Percentiles rank a stretch among this genome's conserved stretches.
Conservation (phyloP, 2,113 vertebrate species). For the Plecturocebus donacophilus region DNA sequence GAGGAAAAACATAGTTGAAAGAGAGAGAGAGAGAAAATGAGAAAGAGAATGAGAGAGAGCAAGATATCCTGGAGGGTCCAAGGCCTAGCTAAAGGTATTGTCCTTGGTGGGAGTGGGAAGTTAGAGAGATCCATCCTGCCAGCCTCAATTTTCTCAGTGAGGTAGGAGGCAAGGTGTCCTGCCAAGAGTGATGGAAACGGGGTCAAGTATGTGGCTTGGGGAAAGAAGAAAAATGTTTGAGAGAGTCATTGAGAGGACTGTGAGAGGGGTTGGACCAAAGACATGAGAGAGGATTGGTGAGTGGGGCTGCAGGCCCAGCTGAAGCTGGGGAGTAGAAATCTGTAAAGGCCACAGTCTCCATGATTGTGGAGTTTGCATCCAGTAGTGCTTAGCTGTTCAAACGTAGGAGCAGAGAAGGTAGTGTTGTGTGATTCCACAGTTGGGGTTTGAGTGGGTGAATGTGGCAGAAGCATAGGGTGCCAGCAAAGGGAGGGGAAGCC, state of each 20-base stretch:
- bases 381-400: background rate
- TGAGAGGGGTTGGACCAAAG: background rate
- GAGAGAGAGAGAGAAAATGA: background rate
- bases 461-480: background rate
- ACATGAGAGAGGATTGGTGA: background rate
- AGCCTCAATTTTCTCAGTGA: background rate
- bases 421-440: background rate
- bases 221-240: background rate
- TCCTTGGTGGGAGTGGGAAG: background rate
- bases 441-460: background rate
- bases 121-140: background rate
- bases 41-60: background rate
- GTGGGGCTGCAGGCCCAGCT: background rate
- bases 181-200: background rate
- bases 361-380: background rate
- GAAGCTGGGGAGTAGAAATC: background rate
- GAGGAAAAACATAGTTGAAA: background rate
- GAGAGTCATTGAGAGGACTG: background rate
- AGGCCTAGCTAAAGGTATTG: background rate
- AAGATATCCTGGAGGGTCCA: background rate
- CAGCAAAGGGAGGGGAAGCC: background rate
- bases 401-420: background rate
- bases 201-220: background rate
- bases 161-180: background rate
- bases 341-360: background rate